Percentiles rank a stretch among this genome's conserved stretches.
phyloP scores from a whole-genome alignment of 2,888 invertebrate genomes.

The Adela reaumurella region DNA sequence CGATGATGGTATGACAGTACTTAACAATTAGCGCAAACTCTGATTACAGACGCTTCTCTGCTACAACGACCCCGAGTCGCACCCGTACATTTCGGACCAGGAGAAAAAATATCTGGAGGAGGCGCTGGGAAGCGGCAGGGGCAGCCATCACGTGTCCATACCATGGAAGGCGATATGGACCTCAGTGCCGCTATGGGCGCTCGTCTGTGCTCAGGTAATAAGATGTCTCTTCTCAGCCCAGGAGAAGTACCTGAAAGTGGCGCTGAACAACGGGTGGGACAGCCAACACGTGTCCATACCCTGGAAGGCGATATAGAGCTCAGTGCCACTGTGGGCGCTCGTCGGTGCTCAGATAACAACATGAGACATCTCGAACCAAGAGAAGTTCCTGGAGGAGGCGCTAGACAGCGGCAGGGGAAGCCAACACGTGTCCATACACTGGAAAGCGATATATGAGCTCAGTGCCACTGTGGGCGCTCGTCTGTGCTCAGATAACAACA shows the following conservation, averaged over 20 bases:
- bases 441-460: slow-evolving; percentile 68
- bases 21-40: background rate
- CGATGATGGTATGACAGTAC: no score
- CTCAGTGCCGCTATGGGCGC: slow-evolving; percentile 68
- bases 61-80: slow-evolving; percentile 66
- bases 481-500: slow-evolving; percentile 67
- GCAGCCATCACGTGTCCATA: slow-evolving; percentile 55
- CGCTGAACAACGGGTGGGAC: slow-evolving; percentile 55
- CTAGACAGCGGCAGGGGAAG: slow-evolving; percentile 54
- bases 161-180: slow-evolving; percentile 71
- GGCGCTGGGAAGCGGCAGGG: slow-evolving; percentile 56
- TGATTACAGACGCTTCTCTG: slow-evolving; percentile 54
- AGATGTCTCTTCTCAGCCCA: slow-evolving; percentile 66
- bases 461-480: slow-evolving; percentile 69
- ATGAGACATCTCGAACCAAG: slow-evolving; percentile 67
- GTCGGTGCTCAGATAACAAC: slow-evolving; percentile 67
- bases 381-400: slow-evolving; percentile 64
- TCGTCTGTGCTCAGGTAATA: slow-evolving; percentile 69
- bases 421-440: slow-evolving; percentile 63
- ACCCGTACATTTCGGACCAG: slow-evolving; percentile 69
- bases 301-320: slow-evolving; percentile 67
- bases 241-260: slow-evolving; percentile 65
- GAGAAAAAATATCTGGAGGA: slow-evolving; percentile 66
- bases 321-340: slow-evolving; percentile 70
- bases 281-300: slow-evolving; percentile 62